These are phyloP conservation scores for Paratilapia polleni DNA, from an alignment of 2,113 vertebrate species.

Conservation along the genomic window DNA sequence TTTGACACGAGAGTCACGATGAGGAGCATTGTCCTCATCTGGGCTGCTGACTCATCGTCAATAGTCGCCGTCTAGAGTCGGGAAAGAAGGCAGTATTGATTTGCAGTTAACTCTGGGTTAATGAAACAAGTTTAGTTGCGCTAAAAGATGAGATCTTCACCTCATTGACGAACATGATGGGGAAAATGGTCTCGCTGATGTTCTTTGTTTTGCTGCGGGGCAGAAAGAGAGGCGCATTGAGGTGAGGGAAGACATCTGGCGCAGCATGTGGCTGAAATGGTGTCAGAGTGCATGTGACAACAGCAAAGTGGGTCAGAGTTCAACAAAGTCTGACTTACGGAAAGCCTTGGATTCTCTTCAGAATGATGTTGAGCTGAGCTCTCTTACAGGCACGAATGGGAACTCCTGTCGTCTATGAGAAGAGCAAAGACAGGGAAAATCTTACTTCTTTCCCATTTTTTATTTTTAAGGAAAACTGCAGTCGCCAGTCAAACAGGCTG, in stretches of 20 bases:
- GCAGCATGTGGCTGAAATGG: slow-evolving; percentile 19
- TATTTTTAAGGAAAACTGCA: neutral
- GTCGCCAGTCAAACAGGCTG: too few species aligned
- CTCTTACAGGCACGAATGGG: slow-evolving; percentile 84
- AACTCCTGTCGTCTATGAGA: slow-evolving; percentile 77
- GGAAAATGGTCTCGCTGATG: slow-evolving; percentile 82
- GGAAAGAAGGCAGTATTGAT: neutral
- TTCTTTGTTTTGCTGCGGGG: slow-evolving; percentile 72
- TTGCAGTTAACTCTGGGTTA: neutral
- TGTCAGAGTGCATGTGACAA: slow-evolving; percentile 22
- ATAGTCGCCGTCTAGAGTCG: slow-evolving; percentile 77
- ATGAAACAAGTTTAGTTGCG: neutral
- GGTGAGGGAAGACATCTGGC: slow-evolving; percentile 47
- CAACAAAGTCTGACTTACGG: slow-evolving; percentile 74
- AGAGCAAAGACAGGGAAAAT: neutral
- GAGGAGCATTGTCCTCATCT: slow-evolving; percentile 80
- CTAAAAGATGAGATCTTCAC: slow-evolving; percentile 53
- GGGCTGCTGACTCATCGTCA: slow-evolving; percentile 76
- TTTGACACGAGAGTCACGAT: slow-evolving; percentile 81
- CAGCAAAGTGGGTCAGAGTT: slow-evolving; percentile 35
- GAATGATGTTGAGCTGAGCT: slow-evolving; percentile 82
- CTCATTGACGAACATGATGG: slow-evolving; percentile 86
- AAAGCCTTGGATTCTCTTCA: slow-evolving; percentile 80
- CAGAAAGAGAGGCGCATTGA: neutral
- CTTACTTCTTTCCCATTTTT: neutral